phyloP scores from a whole-genome alignment of 2,888 invertebrate genomes.

The Norana najaformis region DNA sequence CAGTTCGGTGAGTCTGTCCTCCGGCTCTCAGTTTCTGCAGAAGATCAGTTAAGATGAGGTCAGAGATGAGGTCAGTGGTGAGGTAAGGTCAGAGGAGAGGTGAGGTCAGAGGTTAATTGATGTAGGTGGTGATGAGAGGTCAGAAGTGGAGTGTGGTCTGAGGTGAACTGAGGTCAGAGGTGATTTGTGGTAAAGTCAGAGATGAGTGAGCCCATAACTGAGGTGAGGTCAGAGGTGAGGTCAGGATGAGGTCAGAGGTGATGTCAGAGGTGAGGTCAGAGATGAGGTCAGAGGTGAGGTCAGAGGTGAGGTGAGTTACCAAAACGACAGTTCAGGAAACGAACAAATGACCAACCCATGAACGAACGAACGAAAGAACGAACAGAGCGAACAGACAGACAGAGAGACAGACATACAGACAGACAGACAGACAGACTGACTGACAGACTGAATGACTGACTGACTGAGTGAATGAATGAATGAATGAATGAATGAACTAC shows the following conservation, averaged over 20 bases:
- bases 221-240: no score
- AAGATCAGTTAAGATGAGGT: neutral
- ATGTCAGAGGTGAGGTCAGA: no score
- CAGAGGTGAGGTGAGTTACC: neutral
- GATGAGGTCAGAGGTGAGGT: no score
- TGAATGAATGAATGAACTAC: neutral
- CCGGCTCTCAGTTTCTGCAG: neutral
- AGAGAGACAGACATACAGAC: no score
- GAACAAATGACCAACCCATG: neutral
- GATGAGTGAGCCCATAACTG: no score
- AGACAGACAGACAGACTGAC: neutral
- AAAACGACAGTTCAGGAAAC: neutral
- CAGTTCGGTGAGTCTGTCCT: neutral
- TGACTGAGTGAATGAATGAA: neutral
- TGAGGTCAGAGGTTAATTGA: no score
- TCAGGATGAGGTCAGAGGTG: no score
- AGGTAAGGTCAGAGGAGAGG: neutral
- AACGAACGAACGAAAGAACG: neutral
- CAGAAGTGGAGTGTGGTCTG: neutral
- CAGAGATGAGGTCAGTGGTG: neutral
- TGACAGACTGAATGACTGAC: neutral
- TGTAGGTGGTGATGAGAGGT: no score
- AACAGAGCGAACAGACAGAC: neutral
- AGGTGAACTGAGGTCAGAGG: no score
- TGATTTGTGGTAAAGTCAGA: no score